A percentile compares a stretch with the other conserved stretches of the same genome.
Evolutionary conservation across 1,140 invertebrate species (phyloP).

Genomic region (Atta colombica): DNA sequence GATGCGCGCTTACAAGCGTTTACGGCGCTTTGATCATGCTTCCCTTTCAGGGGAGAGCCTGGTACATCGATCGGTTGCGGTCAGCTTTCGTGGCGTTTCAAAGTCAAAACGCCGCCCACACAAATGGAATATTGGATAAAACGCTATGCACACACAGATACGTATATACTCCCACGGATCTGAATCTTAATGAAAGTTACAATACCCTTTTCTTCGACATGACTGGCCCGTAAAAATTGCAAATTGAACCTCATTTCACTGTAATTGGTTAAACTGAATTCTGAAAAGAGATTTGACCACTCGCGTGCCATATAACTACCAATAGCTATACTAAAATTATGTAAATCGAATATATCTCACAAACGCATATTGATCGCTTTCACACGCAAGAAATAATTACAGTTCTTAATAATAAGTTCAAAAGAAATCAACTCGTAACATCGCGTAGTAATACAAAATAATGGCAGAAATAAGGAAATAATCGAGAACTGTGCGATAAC

Average conservation of each 20-base stretch:
- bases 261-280: conserved; percentile 17
- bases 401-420: not conserved
- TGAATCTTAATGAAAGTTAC: conserved; percentile 46
- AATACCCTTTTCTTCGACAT: conserved; percentile 17
- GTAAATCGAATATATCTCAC: conserved; percentile 38
- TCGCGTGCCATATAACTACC: conserved; percentile 20
- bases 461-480: not conserved
- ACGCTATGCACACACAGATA: not conserved
- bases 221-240: conserved; percentile 23
- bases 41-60: conserved; percentile 32
- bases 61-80: conserved; percentile 55
- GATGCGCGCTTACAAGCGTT: conserved; percentile 62
- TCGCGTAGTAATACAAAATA: not conserved
- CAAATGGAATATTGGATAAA: conserved; percentile 63
- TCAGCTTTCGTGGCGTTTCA: conserved; percentile 53
- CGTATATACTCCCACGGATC: not conserved
- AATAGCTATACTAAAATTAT: conserved; percentile 19
- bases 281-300: conserved; percentile 30
- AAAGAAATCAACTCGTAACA: not conserved
- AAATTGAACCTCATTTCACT: conserved; percentile 41
- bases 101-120: conserved; percentile 52
- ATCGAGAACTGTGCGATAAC: not conserved
- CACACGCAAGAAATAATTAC: conserved; percentile 8
- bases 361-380: not conserved
- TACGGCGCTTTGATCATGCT: conserved; percentile 54